These are phyloP conservation scores for Cylas formicarius DNA, from an alignment of 1,140 invertebrate species.

Conservation along the genomic window DNA sequence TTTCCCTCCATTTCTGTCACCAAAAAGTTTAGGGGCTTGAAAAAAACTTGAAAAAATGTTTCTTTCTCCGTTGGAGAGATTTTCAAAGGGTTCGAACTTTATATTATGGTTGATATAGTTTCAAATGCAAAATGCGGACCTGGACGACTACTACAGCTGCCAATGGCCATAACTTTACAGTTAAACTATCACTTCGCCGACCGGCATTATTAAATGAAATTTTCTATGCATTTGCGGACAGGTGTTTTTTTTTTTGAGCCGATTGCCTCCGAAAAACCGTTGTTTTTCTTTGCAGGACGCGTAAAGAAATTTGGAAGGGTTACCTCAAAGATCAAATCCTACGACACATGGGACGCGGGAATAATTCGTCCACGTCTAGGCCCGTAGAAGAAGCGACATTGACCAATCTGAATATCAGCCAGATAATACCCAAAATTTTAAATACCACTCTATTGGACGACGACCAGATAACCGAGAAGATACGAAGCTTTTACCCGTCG, in stretches of 20 bases:
- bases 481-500: constrained; percentile 35
- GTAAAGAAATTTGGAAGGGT: constrained; percentile 26
- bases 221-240: not conserved
- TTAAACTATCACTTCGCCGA: no score
- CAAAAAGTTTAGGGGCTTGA: no score
- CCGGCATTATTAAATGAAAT: not conserved
- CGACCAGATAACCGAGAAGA: constrained; percentile 32
- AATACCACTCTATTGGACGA: constrained; percentile 22
- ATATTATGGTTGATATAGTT: no score
- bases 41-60: no score
- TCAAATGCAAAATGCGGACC: no score
- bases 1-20: no score
- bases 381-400: constrained; percentile 10
- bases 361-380: constrained; percentile 13
- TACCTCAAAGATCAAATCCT: constrained; percentile 26
- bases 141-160: no score
- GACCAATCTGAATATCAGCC: constrained; percentile 17
- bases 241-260: no score
- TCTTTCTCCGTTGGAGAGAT: no score
- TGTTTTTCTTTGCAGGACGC: constrained; percentile 10
- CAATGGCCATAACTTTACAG: no score
- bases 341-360: constrained; percentile 18
- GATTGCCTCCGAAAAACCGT: no score
- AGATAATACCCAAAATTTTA: constrained; percentile 21
- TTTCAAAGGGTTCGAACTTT: no score